Percentiles rank a stretch among this genome's conserved stretches.
phyloP scores from a whole-genome alignment of 2,888 invertebrate genomes.

The Netelia inedita region DNA sequence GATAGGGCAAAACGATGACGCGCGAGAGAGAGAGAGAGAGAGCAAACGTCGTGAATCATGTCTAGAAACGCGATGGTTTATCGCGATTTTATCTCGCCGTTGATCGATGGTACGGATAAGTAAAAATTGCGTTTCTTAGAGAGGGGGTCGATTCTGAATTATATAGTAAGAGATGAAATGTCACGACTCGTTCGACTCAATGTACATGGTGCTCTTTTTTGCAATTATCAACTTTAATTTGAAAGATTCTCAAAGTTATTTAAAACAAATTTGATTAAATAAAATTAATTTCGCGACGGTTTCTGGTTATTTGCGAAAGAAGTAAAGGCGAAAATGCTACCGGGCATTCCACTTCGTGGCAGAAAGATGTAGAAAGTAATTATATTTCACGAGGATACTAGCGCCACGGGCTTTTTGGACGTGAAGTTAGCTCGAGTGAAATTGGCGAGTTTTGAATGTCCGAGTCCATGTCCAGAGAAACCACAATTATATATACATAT shows the following conservation, averaged over 20 bases:
- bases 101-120: constrained; percentile 56
- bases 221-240: neutral
- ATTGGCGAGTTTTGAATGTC: constrained; percentile 29
- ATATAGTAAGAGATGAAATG: constrained; percentile 35
- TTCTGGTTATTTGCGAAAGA: neutral
- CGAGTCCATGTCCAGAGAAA: constrained; percentile 27
- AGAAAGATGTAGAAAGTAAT: constrained; percentile 33
- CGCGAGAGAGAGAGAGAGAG: constrained; percentile 15
- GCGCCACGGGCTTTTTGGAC: constrained; percentile 9
- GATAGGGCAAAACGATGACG: constrained; percentile 24
- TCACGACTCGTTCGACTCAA: constrained; percentile 1
- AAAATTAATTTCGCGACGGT: neutral
- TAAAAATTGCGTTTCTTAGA: neutral
- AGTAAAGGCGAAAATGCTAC: neutral
- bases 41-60: constrained; percentile 56
- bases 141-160: constrained; percentile 12
- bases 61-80: constrained; percentile 8
- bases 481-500: constrained; percentile 28
- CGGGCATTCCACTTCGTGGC: neutral
- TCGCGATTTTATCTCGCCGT: constrained; percentile 49
- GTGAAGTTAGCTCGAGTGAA: constrained; percentile 46
- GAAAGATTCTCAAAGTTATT: neutral
- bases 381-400: constrained; percentile 16
- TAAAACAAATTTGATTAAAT: neutral
- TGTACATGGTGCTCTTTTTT: neutral